Evolutionary conservation across 23 tunicate genomes (phyloP), one percentile per base, ranked within the genome.

Genomic region (Oikopleura vanhoeffeni): DNA sequence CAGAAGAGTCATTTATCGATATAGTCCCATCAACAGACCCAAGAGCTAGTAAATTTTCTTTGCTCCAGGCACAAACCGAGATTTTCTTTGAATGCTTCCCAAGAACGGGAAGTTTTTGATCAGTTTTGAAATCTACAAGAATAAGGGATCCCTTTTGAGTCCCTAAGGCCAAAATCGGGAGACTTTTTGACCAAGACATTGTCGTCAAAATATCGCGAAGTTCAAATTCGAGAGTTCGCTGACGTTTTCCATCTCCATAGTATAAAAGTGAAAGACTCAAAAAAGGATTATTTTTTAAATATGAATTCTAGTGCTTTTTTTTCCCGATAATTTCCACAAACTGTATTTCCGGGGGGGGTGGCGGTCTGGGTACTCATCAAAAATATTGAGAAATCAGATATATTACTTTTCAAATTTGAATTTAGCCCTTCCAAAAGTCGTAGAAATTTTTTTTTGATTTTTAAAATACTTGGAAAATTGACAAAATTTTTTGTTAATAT

Each of bases 61-160:
- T 0, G 57, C 91, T 90, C 99, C 99, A 94, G 42, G 82, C 76
- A 2, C 96, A 92, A 79, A 86, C 85, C 34, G 85, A 67, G 27
- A 94, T 94, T 71, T 88, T 94, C 40, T 85, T 83, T 71, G 41
- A 86, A 76, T 94, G 99, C 64, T 94, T 94, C 1, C 99, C 99
- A 1, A 94, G 86, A 13, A 94, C 87, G 13, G 99, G 94, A 38
- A 94, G 85, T 87, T 94, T 94, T 39, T 94, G 83, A 4, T 94
- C 99, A 40, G 91, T 77, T 84, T 90, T 94, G 79, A 90, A 94
- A 84, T 94, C 89, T 82, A 90, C 91, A 57, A 94, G 82, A 83
- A 94, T 88, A 30, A 90, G 41, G 76, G 88, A 88, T 33, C 99
- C 99, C 85, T 94, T 94, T 33, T 88, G 40, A 13, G 93, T 89